phyloP scores from a whole-genome alignment of 1,140 invertebrate species.

The Drosophila repleta region DNA sequence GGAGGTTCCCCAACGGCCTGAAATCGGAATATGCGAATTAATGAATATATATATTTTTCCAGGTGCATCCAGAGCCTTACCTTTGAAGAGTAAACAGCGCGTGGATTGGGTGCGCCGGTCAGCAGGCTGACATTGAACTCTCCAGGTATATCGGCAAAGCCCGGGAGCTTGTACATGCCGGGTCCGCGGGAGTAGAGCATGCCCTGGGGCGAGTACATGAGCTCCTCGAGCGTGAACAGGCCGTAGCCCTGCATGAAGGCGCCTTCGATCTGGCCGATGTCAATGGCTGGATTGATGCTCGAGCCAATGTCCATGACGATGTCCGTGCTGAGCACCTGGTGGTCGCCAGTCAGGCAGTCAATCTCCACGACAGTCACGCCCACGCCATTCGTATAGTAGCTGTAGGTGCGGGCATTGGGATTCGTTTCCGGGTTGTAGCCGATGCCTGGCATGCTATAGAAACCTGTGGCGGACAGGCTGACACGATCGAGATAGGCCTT shows the following conservation, averaged over 20 bases:
- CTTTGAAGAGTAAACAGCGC: constrained; percentile 97
- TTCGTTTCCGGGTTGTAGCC: constrained; percentile 90
- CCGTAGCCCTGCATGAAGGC: constrained; percentile 97
- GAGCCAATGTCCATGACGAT: constrained; percentile 97
- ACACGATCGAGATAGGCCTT: constrained; percentile 92
- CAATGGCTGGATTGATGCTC: constrained; percentile 97
- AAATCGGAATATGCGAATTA: neutral
- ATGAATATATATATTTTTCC: neutral
- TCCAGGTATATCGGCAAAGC: constrained; percentile 94
- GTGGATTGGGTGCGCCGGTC: constrained; percentile 93
- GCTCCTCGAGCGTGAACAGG: constrained; percentile 95
- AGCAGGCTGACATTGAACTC: constrained; percentile 97
- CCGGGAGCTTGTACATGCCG: constrained; percentile 96
- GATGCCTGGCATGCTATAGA: constrained; percentile 92
- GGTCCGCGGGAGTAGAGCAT: constrained; percentile 93
- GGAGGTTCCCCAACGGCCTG: constrained; percentile 97
- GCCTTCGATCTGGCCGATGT: constrained; percentile 98
- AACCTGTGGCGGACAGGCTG: constrained; percentile 93
- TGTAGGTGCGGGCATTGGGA: constrained; percentile 88
- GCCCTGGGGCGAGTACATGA: constrained; percentile 93
- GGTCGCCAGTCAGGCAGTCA: constrained; percentile 94
- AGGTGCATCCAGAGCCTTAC: constrained; percentile 83
- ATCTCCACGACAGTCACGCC: constrained; percentile 93
- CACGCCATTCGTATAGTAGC: constrained; percentile 92
- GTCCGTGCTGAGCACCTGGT: constrained; percentile 93